These are phyloP conservation scores for Saimiri boliviensis DNA, from an alignment of 2,113 vertebrate species.

Conservation along the genomic window DNA sequence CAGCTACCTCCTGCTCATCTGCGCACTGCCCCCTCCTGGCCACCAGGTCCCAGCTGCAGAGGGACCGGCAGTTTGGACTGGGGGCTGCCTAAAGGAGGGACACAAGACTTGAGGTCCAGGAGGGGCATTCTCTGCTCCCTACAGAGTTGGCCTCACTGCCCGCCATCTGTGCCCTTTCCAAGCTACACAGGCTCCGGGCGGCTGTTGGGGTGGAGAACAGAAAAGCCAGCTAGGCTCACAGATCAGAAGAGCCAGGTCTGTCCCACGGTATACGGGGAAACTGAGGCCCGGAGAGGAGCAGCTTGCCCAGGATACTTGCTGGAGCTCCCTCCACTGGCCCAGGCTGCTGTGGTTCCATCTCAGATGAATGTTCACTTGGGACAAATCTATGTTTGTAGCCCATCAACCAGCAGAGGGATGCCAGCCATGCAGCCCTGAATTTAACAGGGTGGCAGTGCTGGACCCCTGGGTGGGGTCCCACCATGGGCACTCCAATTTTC, in stretches of 20 bases:
- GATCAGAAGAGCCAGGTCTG: neutral
- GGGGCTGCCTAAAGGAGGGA: neutral
- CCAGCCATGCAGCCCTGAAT: neutral
- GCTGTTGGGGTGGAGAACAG: neutral
- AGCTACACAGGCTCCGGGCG: rapidly evolving
- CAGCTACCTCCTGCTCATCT: constrained; percentile 30
- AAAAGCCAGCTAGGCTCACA: neutral
- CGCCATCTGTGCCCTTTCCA: too few species aligned
- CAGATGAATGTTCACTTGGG: neutral
- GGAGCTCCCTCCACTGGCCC: neutral
- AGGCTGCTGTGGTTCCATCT: neutral
- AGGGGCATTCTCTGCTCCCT: neutral
- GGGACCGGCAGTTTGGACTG: neutral
- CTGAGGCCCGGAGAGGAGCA: neutral
- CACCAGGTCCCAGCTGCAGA: neutral
- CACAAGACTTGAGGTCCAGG: neutral
- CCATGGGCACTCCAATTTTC: rapidly evolving
- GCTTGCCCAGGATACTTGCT: neutral
- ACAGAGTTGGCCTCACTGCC: neutral
- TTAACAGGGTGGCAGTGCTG: neutral
- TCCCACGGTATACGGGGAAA: neutral
- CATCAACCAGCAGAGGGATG: neutral
- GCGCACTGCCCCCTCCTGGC: constrained; percentile 72
- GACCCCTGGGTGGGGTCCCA: neutral
- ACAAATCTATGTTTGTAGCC: neutral